phyloP scores from a whole-genome alignment of 2,888 invertebrate genomes.

The Drosophila algonquin region DNA sequence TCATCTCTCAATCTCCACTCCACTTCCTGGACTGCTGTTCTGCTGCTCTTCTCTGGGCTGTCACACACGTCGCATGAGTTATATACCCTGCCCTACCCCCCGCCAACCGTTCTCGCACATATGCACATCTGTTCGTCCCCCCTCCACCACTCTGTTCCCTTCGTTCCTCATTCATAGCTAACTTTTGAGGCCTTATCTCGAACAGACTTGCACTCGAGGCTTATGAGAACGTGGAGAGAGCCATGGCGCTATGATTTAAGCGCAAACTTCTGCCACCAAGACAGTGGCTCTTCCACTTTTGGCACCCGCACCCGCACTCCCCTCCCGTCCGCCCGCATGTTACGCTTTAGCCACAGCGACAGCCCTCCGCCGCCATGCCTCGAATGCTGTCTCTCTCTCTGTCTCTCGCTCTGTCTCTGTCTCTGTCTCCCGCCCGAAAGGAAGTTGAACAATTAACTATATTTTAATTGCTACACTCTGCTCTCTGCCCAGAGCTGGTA shows the following conservation, averaged over 20 bases:
- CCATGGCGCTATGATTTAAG: conserved; percentile 64
- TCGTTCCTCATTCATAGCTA: conserved; percentile 36
- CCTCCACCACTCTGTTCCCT: neutral
- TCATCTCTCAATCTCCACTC: conserved; percentile 5
- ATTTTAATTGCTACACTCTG: conserved; percentile 58
- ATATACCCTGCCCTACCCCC: conserved; percentile 40
- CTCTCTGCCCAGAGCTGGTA: conserved; percentile 35
- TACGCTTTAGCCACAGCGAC: neutral
- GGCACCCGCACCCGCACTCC: too few relatives aligned
- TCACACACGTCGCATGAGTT: conserved; percentile 68
- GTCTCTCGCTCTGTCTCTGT: too few relatives aligned
- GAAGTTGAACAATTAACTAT: conserved; percentile 59
- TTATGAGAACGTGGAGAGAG: conserved; percentile 10
- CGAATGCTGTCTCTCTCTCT: too few relatives aligned
- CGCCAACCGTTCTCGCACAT: conserved; percentile 11
- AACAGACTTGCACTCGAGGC: conserved; percentile 62
- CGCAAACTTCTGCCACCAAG: conserved; percentile 53
- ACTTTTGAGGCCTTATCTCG: conserved; percentile 63
- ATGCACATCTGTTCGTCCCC: conserved; percentile 11
- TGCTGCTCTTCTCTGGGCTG: conserved; percentile 50
- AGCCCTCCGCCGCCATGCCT: too few relatives aligned
- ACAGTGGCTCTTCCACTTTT: too few relatives aligned
- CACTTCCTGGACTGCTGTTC: neutral
- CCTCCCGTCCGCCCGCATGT: neutral
- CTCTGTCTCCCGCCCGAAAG: neutral